Base-by-base conservation (phyloP, 2,888 invertebrate species). In the Drosophila multiciliata region DNA sequence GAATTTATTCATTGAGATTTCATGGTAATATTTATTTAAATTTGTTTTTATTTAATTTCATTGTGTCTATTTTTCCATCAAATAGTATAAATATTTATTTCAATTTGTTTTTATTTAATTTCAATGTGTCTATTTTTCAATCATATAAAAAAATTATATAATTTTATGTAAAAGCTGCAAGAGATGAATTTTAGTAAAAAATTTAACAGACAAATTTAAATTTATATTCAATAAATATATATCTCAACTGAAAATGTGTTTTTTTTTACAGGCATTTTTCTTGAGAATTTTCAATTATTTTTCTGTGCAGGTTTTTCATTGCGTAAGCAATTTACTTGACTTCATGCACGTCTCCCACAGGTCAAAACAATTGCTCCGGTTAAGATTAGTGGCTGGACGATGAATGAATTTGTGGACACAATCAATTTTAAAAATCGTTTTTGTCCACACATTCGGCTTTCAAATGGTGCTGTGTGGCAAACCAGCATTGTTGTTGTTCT, bases 371-470 rank as follows among this genome's bases (percentile, higher is more conserved):
- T 62, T 58, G 57, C 32, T 48, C 29, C 26, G 26, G 23, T 33
- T n/a, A 36, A 20, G 66, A 60, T 76, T 55, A 54, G 33, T 50
- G 71, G 33, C 59, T n/a, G 40, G 48, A 38, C 38, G 54, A 63
- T 49, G 64, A 72, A 58, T 40, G 50, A n/a, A 60, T 72, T 65
- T 75, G 78, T 70, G 76, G 66, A 73, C 59, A 73, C 73, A 85
- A 85, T 87, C 77, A 87, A 85, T 85, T 87, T 77, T 79, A 72
- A 61, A 69, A 77, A 77, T 85, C 78, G 80, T 61, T 75, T 77
- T 71, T 76, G 69, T 62, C 54, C 66, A 69, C 54, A 73, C 75
- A 74, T 82, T 85, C 72, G 68, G 72, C 74, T 83, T 79, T 82
- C 83, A 81, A 68, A 76, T 73, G 71, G 58, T 33, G 64, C 52